Percentiles rank a stretch among this genome's conserved stretches.
Evolutionary conservation across 2,888 invertebrate species (phyloP).

Genomic region (Rhorus exstirpatorius): DNA sequence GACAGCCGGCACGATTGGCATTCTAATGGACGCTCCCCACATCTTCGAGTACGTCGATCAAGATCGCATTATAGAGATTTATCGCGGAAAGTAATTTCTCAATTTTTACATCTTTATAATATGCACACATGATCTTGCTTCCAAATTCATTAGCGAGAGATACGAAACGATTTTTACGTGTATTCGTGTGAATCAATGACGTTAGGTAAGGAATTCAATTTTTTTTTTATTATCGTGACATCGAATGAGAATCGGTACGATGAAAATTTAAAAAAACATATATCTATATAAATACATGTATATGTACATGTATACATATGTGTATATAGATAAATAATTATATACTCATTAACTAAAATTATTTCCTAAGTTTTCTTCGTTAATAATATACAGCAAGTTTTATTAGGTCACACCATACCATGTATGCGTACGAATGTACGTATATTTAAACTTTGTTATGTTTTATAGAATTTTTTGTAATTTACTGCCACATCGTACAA

Average conservation of each 20-base stretch:
- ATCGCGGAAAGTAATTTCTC: conserved; percentile 93
- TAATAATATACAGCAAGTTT: neutral
- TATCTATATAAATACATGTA: conserved; percentile 8
- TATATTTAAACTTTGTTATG: neutral
- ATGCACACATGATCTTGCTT: conserved; percentile 38
- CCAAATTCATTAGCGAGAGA: conserved; percentile 38
- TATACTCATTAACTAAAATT: neutral
- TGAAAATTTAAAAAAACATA: conserved; percentile 6
- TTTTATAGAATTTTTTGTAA: conserved; percentile 20
- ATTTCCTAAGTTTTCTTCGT: neutral
- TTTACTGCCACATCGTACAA: conserved; percentile 2
- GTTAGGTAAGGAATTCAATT: neutral
- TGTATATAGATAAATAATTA: neutral
- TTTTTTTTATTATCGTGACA: conserved; percentile 38
- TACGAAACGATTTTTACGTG: conserved; percentile 11
- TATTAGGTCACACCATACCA: neutral
- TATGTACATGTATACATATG: neutral
- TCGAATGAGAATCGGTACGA: conserved; percentile 55
- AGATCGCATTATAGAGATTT: conserved; percentile 97
- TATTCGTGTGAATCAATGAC: conserved; percentile 17
- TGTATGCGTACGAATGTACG: too few species aligned
- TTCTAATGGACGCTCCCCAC: conserved; percentile 98
- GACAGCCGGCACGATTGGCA: conserved; percentile 97
- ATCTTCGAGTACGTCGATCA: conserved; percentile 99
- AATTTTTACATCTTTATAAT: conserved; percentile 68